These are phyloP conservation scores for Amphibalanus amphitrite DNA, from an alignment of 1,140 invertebrate species.

Conservation along the genomic window DNA sequence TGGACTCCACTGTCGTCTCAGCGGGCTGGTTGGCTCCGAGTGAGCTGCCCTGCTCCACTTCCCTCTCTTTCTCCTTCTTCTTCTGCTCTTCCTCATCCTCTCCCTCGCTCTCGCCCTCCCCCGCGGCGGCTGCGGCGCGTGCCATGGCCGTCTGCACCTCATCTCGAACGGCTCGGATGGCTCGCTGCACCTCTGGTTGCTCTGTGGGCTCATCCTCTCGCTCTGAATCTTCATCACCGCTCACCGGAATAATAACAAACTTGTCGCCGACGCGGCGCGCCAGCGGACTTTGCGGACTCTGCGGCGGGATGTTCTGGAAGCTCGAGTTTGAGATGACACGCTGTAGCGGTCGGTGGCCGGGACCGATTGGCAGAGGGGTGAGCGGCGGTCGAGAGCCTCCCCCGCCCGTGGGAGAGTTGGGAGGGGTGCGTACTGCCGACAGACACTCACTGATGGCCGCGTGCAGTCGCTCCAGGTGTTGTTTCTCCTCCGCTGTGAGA, in stretches of 20 bases:
- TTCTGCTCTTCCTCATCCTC: background rate
- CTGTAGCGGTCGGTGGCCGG: constrained; percentile 3
- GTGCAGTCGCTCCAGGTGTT: background rate
- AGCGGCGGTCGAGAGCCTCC: background rate
- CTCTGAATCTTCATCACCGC: background rate
- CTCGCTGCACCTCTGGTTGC: background rate
- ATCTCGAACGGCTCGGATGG: background rate
- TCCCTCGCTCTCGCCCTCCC: background rate
- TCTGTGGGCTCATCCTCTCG: background rate
- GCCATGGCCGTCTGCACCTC: background rate
- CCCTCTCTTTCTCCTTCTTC: background rate
- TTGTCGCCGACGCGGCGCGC: constrained; percentile 12
- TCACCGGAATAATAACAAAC: constrained; percentile 16
- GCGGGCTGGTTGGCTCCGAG: background rate
- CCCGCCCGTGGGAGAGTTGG: constrained; percentile 5
- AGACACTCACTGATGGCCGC: constrained; percentile 9
- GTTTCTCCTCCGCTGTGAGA: constrained; percentile 6
- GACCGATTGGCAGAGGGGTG: background rate
- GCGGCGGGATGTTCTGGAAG: constrained; percentile 17
- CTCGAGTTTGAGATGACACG: constrained; percentile 14
- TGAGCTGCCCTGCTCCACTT: background rate
- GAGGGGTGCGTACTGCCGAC: background rate
- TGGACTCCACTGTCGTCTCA: background rate
- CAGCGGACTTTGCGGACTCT: constrained; percentile 14
- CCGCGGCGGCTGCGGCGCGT: too few species aligned